Evolutionary conservation across 2,888 invertebrate species (phyloP), one percentile per base, ranked within the genome.

Genomic region (Leucophenga maculata): DNA sequence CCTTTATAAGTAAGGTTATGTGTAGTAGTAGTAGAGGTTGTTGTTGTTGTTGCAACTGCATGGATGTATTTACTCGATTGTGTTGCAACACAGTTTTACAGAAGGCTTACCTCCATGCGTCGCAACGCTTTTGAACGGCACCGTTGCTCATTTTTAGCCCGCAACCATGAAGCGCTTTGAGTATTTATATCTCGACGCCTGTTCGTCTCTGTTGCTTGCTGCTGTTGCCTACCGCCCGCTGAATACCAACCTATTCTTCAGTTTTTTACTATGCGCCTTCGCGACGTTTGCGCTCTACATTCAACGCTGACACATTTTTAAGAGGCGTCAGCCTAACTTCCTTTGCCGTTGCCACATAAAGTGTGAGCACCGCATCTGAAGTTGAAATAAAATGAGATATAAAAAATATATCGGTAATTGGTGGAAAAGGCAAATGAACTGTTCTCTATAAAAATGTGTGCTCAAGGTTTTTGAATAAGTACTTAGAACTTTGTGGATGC

Each of bases 121-220:
- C 13, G 9, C 31, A 39, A n/a, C 13, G 11, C 16, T 32, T 52
- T 50, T 26, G 44, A 44, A 20, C 52, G 46, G 55, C 57, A 46
- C 16, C 39, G 62, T 81, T 80, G 77, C 82, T 78, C 83, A 83
- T 81, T 83, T 80, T 83, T 79, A 77, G 81, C 78, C 83, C 81
- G 82, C 77, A 81, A 83, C 78, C 78, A 76, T 81, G 78, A 81
- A 83, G 77, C 78, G 83, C 80, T 83, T 80, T 80, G 80, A 83
- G 83, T 83, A 80, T 80, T 80, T 80, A 83, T 83, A 64, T 18
- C 60, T 31, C 39, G 46, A 48, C 62, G 62, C 66, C 59, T 22
- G 16, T 20, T 26, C 67, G 48, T 44, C 22, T 48, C 60, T 9
- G 11, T 31, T 60, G 44, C 3, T 39, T n/a, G 26, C 26, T 26